phyloP scores from a whole-genome alignment of 2,113 vertebrate genomes.

The pig (Sus scrofa) region DNA sequence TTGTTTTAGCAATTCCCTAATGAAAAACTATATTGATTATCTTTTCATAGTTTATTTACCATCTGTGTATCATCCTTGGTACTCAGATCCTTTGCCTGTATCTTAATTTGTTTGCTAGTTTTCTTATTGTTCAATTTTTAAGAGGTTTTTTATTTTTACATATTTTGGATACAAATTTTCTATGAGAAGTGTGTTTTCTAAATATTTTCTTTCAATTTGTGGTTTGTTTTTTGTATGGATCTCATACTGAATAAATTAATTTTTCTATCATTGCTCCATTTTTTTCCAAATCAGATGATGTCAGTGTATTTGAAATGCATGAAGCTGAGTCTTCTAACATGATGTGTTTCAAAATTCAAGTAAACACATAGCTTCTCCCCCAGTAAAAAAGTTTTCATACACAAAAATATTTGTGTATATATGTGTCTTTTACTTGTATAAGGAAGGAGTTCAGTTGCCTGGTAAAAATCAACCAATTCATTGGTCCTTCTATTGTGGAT shows the following conservation, averaged over 20 bases:
- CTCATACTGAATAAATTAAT: not conserved
- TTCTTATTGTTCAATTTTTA: not conserved
- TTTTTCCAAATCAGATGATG: not conserved
- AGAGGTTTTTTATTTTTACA: not conserved
- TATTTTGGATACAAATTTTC: not conserved
- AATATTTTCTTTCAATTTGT: not conserved
- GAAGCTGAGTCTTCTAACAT: not conserved
- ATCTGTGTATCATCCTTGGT: not conserved
- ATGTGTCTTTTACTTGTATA: not conserved
- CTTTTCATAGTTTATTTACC: not conserved
- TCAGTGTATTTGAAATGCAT: conserved; percentile 52
- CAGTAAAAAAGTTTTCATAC: no score
- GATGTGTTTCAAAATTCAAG: conserved; percentile 36
- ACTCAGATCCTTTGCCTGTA: not conserved
- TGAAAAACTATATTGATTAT: not conserved
- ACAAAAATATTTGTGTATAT: not conserved
- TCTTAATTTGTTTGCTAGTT: not conserved
- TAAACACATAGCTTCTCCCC: not conserved
- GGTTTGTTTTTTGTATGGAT: not conserved
- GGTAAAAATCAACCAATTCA: conserved; percentile 67
- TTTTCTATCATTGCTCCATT: not conserved
- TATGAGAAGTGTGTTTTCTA: not conserved
- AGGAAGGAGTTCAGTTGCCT: not conserved
- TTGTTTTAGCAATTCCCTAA: not conserved
- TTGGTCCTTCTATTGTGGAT: conserved; percentile 54